phyloP scores from a whole-genome alignment of 1,140 invertebrate genomes.

The Habropoda laboriosa region DNA sequence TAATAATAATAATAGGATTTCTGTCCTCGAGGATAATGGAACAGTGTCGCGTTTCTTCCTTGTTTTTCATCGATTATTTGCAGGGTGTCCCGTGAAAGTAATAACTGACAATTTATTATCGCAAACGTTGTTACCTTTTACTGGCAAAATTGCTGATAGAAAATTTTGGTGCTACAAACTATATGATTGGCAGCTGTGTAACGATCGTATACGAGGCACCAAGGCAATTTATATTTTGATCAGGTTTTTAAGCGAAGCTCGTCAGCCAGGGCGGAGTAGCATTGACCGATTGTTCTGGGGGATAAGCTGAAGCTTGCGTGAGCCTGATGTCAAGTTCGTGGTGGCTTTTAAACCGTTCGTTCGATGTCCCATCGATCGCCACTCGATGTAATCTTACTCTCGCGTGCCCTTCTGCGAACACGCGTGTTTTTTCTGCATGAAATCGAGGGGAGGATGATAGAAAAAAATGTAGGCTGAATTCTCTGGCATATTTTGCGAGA shows the following conservation, averaged over 20 bases:
- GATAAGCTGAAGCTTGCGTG: constrained; percentile 48
- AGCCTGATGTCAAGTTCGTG: constrained; percentile 61
- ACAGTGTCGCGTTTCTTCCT: not conserved
- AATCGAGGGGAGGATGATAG: not conserved
- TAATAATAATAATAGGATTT: not conserved
- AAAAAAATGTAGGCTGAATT: not conserved
- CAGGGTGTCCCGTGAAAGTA: not conserved
- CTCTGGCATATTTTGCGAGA: not conserved
- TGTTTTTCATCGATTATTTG: not conserved
- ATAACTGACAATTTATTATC: not conserved
- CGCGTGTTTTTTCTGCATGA: constrained; percentile 6
- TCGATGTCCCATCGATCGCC: constrained; percentile 56
- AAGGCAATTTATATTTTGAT: not conserved
- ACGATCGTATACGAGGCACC: not conserved
- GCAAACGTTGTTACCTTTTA: not conserved
- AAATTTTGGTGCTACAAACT: not conserved
- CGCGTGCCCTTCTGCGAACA: constrained; percentile 27
- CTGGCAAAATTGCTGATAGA: too few relatives aligned
- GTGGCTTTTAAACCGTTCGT: constrained; percentile 51
- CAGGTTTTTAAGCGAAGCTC: constrained; percentile 15
- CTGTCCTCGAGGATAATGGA: not conserved
- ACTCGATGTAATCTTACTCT: constrained; percentile 35
- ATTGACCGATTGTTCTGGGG: constrained; percentile 44
- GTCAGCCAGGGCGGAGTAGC: constrained; percentile 32
- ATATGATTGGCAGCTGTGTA: not conserved